phyloP scores from a whole-genome alignment of 2,113 vertebrate genomes.

The Pycnonotus jocosus region DNA sequence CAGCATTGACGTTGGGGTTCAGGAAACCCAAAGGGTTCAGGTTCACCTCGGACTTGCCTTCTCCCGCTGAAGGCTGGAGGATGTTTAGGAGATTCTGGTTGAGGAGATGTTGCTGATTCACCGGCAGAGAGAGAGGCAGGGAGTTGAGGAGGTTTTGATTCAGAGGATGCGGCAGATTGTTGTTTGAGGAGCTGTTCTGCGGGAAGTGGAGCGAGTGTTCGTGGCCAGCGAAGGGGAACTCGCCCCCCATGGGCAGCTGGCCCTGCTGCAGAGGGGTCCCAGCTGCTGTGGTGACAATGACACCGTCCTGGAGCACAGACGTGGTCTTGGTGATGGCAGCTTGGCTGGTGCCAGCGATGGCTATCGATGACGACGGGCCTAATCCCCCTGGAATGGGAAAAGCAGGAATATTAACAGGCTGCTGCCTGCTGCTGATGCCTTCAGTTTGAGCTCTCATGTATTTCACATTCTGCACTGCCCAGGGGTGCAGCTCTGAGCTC shows the following conservation, averaged over 20 bases:
- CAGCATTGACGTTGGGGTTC: slow-evolving; percentile 78
- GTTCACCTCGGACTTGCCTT: slow-evolving; percentile 82
- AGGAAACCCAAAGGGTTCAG: slow-evolving; percentile 80
- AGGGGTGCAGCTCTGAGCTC: background rate
- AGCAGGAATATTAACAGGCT: background rate
- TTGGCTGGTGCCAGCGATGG: slow-evolving; percentile 78
- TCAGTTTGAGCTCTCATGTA: background rate
- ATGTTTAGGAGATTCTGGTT: slow-evolving; percentile 84
- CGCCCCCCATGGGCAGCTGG: slow-evolving; percentile 74
- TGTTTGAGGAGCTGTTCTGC: slow-evolving; percentile 75
- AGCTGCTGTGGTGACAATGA: slow-evolving; percentile 79
- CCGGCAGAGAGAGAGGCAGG: slow-evolving; percentile 80
- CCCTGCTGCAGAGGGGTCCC: slow-evolving; percentile 74
- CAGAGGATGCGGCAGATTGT: slow-evolving; percentile 75
- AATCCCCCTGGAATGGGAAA: slow-evolving; percentile 54
- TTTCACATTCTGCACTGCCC: background rate
- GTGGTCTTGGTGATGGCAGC: slow-evolving; percentile 82
- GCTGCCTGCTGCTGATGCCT: background rate
- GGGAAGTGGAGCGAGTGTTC: slow-evolving; percentile 79
- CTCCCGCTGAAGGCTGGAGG: slow-evolving; percentile 81
- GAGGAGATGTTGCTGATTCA: slow-evolving; percentile 84
- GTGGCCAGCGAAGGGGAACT: slow-evolving; percentile 76
- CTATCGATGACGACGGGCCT: slow-evolving; percentile 73
- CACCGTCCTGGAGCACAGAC: slow-evolving; percentile 79
- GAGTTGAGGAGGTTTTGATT: slow-evolving; percentile 79